Base-by-base conservation (phyloP, 2,888 invertebrate genomes). In the Hipparchia sbordonii region DNA sequence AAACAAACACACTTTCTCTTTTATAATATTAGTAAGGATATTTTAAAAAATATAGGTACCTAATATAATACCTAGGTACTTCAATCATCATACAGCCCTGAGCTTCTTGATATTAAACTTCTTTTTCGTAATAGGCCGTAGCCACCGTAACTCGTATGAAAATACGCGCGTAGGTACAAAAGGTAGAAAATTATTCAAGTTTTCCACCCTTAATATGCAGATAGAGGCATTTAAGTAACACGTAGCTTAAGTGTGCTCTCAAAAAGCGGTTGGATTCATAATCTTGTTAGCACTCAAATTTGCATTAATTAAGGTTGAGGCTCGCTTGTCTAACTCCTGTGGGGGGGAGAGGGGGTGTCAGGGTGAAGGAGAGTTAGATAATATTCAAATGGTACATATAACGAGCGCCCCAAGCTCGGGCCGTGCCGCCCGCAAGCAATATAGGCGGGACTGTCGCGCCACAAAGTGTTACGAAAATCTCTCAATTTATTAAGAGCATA, bases 311-410 rank as follows among this genome's bases (percentile, higher is more conserved):
- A 93, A 92, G 90, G 89, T 79, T 84, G 88, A 89, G 90, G 89
- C 89, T 80, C 85, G 84, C 86, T 87, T 85, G 87, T 89, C 90
- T 92, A 90, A 91, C 90, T 90, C 90, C 84, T 78, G 80, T 75
- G 79, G 70, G 67, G 66, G 70, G 52, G 63, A 6, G 72, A 12
- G 52, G 61, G 85, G 83, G 89, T 87, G 54, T 52, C 54, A 60
- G 71, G 74, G 71, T 66, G 70, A 72, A 72, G 70, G 70, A 70
- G 85, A 84, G 89, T 87, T 87, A 91, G 93, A 92, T 93, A 93
- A 93, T 93, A 93, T 93, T 93, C 93, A 93, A 93, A 93, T 93
- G 93, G 93, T 93, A 93, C 93, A 93, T 92, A 92, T 93, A 93
- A 93, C 92, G 91, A 87, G 88, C 87, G 86, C 89, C 85, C 84